phyloP scores from a whole-genome alignment of 2,888 invertebrate species.

The Netelia fuscicornis region DNA sequence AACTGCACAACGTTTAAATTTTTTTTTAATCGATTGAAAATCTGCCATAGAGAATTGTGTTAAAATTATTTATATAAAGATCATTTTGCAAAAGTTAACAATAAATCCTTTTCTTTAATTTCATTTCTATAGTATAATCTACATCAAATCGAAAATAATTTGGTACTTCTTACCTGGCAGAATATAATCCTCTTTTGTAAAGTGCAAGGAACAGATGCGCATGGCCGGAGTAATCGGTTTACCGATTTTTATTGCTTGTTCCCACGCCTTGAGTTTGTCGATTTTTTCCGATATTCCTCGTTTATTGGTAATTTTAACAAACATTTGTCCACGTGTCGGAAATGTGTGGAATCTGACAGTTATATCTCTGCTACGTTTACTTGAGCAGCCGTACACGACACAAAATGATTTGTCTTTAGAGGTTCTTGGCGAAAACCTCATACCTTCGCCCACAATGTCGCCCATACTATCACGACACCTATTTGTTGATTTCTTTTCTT shows the following conservation, averaged over 20 bases:
- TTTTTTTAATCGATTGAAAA: not conserved
- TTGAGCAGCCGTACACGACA: not conserved
- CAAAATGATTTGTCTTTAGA: conserved; percentile 14
- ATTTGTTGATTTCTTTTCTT: not conserved
- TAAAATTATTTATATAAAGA: not conserved
- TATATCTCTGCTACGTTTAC: not conserved
- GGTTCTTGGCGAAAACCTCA: not conserved
- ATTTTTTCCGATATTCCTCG: conserved; percentile 35
- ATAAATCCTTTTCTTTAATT: conserved; percentile 14
- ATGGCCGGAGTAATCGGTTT: conserved; percentile 27
- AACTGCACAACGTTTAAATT: conserved; percentile 43
- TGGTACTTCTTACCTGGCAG: conserved; percentile 41
- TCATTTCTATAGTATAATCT: not conserved
- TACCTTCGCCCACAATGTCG: conserved; percentile 2
- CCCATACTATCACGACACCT: no score
- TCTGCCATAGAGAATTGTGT: conserved; percentile 13
- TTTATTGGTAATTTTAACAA: conserved; percentile 41
- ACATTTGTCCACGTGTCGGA: conserved; percentile 37
- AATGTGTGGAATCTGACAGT: conserved; percentile 44
- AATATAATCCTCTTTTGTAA: conserved; percentile 43
- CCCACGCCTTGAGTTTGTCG: conserved; percentile 44
- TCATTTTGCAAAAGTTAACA: not conserved
- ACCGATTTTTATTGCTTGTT: conserved; percentile 30
- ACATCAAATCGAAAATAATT: not conserved
- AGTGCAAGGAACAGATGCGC: conserved; percentile 57